These are phyloP conservation scores for Chymomyza fuscimana DNA, from an alignment of 2,888 invertebrate genomes.

Conservation along the genomic window DNA sequence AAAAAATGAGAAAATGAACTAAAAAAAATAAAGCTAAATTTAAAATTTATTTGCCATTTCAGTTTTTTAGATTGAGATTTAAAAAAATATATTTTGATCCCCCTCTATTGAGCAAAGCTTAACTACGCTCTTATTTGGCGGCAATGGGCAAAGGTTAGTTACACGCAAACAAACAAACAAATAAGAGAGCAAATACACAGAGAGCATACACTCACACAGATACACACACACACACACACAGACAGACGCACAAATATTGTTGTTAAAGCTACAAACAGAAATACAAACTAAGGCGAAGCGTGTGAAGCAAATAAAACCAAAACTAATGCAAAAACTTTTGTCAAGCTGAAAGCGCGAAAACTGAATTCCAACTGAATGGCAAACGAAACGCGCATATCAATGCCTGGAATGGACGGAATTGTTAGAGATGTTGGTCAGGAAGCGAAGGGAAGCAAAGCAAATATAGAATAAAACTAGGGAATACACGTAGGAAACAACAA, in stretches of 20 bases:
- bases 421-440: neutral
- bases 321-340: conserved; percentile 59
- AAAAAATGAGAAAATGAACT: too few relatives aligned
- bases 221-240: neutral
- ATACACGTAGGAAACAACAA: neutral
- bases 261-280: conserved; percentile 2
- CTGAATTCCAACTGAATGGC: neutral
- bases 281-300: neutral
- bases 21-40: too few relatives aligned
- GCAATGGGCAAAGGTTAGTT: neutral
- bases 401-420: neutral
- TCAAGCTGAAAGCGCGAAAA: conserved; percentile 14
- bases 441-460: conserved; percentile 12
- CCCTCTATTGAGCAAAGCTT: too few relatives aligned
- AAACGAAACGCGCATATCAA: conserved; percentile 14
- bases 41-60: too few relatives aligned
- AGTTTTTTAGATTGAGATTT: too few relatives aligned
- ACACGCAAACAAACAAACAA: neutral
- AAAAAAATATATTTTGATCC: too few relatives aligned
- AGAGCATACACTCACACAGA: neutral
- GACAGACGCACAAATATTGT: neutral
- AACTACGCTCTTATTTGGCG: neutral
- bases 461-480: conserved; percentile 24
- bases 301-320: conserved; percentile 39
- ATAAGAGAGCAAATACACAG: too few relatives aligned